Conservation (phyloP, 2,797 vertebrate species). For the Alca torda region DNA sequence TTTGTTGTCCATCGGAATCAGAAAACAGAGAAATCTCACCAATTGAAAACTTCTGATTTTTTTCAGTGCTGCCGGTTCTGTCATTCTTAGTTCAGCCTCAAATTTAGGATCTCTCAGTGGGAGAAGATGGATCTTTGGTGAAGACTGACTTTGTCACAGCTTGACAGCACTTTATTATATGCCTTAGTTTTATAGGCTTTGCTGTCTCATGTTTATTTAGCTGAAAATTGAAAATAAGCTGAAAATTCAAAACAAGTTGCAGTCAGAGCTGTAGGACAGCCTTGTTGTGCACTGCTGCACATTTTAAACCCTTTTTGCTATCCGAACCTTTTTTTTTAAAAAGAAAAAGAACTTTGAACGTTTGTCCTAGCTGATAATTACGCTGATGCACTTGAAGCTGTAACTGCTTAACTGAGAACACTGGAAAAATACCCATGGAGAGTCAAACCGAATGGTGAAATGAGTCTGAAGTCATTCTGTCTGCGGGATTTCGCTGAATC, state of each 20-base stretch:
- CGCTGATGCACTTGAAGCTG: background rate
- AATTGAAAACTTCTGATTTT: slow-evolving; percentile 4
- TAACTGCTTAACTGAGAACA: background rate
- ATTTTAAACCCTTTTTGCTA: background rate
- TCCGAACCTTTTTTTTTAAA: background rate
- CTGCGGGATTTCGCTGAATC: background rate
- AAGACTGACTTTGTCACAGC: slow-evolving; percentile 48
- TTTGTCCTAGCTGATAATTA: background rate
- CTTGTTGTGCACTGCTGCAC: background rate
- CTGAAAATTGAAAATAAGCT: slow-evolving; percentile 38
- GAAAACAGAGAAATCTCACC: slow-evolving; percentile 11
- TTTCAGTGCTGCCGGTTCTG: slow-evolving; percentile 7
- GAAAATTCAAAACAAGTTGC: slow-evolving; percentile 10
- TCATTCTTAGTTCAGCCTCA: slow-evolving; percentile 39
- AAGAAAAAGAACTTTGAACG: background rate
- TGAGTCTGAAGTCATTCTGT: background rate
- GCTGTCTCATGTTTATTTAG: slow-evolving; percentile 34
- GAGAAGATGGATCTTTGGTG: slow-evolving; percentile 42
- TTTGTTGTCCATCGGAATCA: slow-evolving; percentile 48
- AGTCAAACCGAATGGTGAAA: background rate
- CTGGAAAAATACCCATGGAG: background rate
- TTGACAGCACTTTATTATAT: slow-evolving; percentile 41
- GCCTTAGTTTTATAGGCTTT: slow-evolving; percentile 23
- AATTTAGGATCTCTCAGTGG: slow-evolving; percentile 52
- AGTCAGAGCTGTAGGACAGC: background rate